A percentile compares a stretch with the other conserved stretches of the same genome.
These are phyloP conservation scores for Samia ricini DNA, from an alignment of 1,140 invertebrate genomes.

Conservation along the genomic window DNA sequence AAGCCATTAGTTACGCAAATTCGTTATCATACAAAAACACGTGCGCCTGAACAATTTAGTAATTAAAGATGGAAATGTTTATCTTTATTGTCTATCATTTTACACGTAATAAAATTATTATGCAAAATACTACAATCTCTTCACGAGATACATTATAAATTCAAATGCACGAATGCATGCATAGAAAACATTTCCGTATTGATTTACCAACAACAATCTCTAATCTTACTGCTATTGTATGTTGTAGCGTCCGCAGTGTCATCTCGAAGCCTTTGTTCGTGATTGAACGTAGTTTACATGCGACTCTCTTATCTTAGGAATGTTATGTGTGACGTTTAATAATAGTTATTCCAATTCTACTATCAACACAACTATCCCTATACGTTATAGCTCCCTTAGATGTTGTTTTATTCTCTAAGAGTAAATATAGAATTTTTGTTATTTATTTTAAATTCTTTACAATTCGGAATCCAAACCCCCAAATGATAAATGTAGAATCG, in stretches of 20 bases:
- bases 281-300: constrained; percentile 40
- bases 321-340: constrained; percentile 33
- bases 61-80: neutral
- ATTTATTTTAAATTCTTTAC: neutral
- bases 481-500: neutral
- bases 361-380: neutral
- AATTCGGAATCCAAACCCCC: neutral
- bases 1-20: neutral
- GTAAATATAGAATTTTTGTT: neutral
- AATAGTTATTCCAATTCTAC: neutral
- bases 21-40: neutral
- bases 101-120: neutral
- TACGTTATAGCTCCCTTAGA: neutral
- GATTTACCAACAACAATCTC: constrained; percentile 28
- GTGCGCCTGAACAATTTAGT: neutral
- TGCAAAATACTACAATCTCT: neutral
- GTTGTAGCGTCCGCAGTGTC: constrained; percentile 29
- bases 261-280: constrained; percentile 42
- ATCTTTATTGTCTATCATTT: neutral
- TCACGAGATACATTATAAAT: constrained; percentile 17
- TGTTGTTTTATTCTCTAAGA: neutral
- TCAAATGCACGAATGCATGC: constrained; percentile 12
- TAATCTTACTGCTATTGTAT: constrained; percentile 12
- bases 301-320: constrained; percentile 51
- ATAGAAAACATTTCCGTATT: constrained; percentile 12